Evolutionary conservation across 2,888 invertebrate genomes (phyloP), one percentile per base, ranked within the genome.

Genomic region (Rhagophthalmus giganteus): DNA sequence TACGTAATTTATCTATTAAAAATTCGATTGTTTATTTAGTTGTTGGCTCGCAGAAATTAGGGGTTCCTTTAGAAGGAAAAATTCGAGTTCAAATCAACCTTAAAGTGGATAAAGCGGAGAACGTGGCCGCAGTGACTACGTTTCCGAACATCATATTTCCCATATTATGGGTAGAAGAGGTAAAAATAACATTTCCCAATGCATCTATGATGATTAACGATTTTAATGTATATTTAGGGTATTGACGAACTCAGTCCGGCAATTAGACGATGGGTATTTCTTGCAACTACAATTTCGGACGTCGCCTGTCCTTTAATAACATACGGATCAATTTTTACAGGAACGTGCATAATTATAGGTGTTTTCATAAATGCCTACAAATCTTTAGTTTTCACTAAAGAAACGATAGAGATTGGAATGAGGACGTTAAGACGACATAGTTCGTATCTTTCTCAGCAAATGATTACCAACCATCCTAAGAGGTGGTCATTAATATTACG

Each of bases 141-240:
- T 91, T 93, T 64, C 87, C 89, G 0, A 84, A 85, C 67, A 88
- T 89, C 39, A 79, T 89, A 4, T 90, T 91, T 69, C 92, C 93
- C 0, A 84, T 92, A 27, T 90, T 92, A 87, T 92, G 92, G 92
- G 62, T 91, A 1, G 91, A 93, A 73, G 92, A 93, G 82, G 87
- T 87, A 65, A 72, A 66, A 55, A 20, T 7, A 20, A n/a, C n/a
- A n/a, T n/a, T n/a, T n/a, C n/a, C n/a, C n/a, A n/a, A n/a, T n/a
- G n/a, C n/a, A n/a, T n/a, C n/a, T n/a, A n/a, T n/a, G n/a, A n/a
- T n/a, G n/a, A n/a, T n/a, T n/a, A n/a, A n/a, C n/a, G 20, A 20
- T 20, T 20, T 3, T 20, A 20, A 20, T 20, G 7, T 20, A 5
- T 20, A 20, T 75, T 0, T 70, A 87, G 84, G 91, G 91, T 7